Evolutionary conservation across 2,113 vertebrate species (phyloP).

Genomic region (Morone saxatilis): DNA sequence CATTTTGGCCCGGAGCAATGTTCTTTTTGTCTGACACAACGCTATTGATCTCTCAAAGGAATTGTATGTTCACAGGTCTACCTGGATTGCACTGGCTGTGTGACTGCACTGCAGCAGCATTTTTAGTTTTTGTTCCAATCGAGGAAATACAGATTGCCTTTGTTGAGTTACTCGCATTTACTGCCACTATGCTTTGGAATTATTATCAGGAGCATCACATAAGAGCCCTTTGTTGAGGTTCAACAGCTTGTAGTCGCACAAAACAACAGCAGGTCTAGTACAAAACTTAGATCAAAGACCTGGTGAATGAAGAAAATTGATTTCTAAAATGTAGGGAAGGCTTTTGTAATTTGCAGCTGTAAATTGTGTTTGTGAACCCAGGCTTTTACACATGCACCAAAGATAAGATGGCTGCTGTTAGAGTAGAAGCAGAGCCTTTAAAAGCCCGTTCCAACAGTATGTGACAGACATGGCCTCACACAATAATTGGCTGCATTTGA

Average conservation of each 20-base stretch:
- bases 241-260: slow-evolving; percentile 10
- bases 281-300: slow-evolving; percentile 8
- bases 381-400: not conserved
- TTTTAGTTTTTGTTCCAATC: slow-evolving; percentile 57
- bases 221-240: slow-evolving; percentile 27
- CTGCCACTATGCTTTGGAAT: slow-evolving; percentile 18
- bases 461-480: not conserved
- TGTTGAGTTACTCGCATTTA: slow-evolving; percentile 52
- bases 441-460: not conserved
- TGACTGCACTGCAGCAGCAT: slow-evolving; percentile 42
- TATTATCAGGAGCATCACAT: slow-evolving; percentile 42
- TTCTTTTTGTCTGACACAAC: slow-evolving; percentile 68
- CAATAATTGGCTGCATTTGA: slow-evolving; percentile 4
- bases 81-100: slow-evolving; percentile 36
- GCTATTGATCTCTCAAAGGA: slow-evolving; percentile 66
- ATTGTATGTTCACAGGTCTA: slow-evolving; percentile 53
- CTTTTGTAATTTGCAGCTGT: not conserved
- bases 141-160: slow-evolving; percentile 55
- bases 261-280: not conserved
- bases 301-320: not conserved
- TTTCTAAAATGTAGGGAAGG: not conserved
- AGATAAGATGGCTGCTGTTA: not conserved
- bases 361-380: not conserved
- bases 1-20: slow-evolving; percentile 52
- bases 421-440: not conserved